These are phyloP conservation scores for Prosopocoilus inquinatus DNA, from an alignment of 2,888 invertebrate species.

Conservation along the genomic window DNA sequence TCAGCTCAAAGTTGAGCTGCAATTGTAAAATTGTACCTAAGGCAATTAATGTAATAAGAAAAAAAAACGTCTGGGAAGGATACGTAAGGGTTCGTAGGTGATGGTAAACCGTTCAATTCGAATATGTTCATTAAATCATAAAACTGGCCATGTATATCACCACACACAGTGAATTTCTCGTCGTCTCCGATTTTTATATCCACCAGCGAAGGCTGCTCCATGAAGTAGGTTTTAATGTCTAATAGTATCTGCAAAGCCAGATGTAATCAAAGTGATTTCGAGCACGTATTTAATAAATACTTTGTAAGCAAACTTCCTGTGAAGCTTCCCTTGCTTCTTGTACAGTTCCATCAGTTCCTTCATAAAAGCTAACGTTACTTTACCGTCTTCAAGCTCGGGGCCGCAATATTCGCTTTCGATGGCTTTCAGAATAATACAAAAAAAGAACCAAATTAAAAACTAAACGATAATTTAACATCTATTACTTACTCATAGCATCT, in stretches of 20 bases:
- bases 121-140: conserved; percentile 98
- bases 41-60: background rate
- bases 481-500: conserved; percentile 80
- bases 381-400: conserved; percentile 82
- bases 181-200: conserved; percentile 85
- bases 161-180: conserved; percentile 95
- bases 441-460: conserved; percentile 6
- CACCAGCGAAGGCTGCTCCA: conserved; percentile 82
- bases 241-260: conserved; percentile 74
- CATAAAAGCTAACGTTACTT: conserved; percentile 88
- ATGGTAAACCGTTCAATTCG: conserved; percentile 93
- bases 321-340: conserved; percentile 88
- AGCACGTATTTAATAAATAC: conserved; percentile 52
- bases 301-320: conserved; percentile 96
- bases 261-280: background rate
- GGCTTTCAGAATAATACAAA: conserved; percentile 55
- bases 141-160: conserved; percentile 98
- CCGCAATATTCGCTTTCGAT: conserved; percentile 95
- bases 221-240: conserved; percentile 82
- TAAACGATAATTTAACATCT: background rate
- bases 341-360: conserved; percentile 85
- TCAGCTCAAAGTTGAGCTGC: too few species aligned
- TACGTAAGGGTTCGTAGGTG: conserved; percentile 92
- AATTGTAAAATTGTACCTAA: too few species aligned
- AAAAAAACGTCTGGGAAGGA: conserved; percentile 43